Conservation (phyloP, 2,888 invertebrate species). For the Tipula confusa region DNA sequence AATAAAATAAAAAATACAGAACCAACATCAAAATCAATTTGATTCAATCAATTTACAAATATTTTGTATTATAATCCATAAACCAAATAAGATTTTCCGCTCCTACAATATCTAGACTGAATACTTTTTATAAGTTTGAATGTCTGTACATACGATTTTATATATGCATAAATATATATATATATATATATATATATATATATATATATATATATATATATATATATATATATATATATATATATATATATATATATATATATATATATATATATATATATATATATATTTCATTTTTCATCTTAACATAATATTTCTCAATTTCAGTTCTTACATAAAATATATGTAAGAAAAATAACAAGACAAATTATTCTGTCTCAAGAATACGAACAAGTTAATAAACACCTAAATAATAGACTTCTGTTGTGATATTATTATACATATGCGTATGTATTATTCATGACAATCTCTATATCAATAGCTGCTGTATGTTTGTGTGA, state of each 20-base stretch:
- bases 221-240: no score
- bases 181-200: not conserved
- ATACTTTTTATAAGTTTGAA: no score
- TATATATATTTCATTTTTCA: not conserved
- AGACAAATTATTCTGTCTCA: not conserved
- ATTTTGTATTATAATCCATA: not conserved
- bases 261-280: not conserved
- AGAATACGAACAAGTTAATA: constrained; percentile 9
- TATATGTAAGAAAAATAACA: not conserved
- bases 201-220: not conserved
- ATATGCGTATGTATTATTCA: not conserved
- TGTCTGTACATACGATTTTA: no score
- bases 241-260: not conserved
- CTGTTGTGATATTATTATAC: not conserved
- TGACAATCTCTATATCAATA: not conserved
- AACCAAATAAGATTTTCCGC: not conserved
- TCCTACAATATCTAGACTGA: not conserved
- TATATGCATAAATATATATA: no score
- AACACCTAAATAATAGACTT: not conserved
- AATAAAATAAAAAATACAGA: not conserved
- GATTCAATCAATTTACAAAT: constrained; percentile 8
- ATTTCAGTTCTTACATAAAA: not conserved
- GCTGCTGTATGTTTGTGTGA: not conserved
- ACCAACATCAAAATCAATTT: not conserved
- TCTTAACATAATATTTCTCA: not conserved